phyloP scores from a whole-genome alignment of 2,888 invertebrate genomes.

The Bruchidius siliquastri region DNA sequence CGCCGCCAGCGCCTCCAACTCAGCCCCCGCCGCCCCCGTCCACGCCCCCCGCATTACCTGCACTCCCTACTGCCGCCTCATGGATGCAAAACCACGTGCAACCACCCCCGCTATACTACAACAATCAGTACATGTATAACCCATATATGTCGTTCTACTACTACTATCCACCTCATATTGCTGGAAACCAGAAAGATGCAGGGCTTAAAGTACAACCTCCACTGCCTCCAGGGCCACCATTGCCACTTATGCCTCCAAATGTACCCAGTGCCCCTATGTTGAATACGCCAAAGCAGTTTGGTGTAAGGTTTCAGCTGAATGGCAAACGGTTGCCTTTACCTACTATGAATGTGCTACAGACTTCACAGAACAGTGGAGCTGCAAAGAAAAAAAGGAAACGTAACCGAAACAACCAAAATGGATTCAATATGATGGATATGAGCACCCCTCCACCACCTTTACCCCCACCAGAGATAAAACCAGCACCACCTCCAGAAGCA shows the following conservation, averaged over 20 bases:
- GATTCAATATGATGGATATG: not conserved
- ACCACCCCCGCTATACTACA: conserved; percentile 15
- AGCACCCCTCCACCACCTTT: conserved; percentile 43
- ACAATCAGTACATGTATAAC: conserved; percentile 47
- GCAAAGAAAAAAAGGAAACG: conserved; percentile 75
- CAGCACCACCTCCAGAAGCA: conserved; percentile 53
- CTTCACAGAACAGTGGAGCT: conserved; percentile 50
- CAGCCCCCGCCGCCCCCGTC: conserved; percentile 7
- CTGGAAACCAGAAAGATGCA: conserved; percentile 27
- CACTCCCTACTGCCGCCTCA: conserved; percentile 19
- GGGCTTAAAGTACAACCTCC: conserved; percentile 47
- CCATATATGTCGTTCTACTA: conserved; percentile 43
- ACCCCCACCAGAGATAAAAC: conserved; percentile 50
- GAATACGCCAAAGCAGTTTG: conserved; percentile 45
- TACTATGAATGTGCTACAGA: conserved; percentile 36
- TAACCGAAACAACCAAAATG: conserved; percentile 55
- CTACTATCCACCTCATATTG: conserved; percentile 36
- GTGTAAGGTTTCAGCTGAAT: conserved; percentile 55
- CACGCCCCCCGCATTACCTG: conserved; percentile 26
- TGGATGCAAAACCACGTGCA: conserved; percentile 13
- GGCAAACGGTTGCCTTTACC: conserved; percentile 39
- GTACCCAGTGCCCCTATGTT: conserved; percentile 35
- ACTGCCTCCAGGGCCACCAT: conserved; percentile 54
- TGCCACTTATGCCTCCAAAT: conserved; percentile 28
- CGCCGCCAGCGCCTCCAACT: conserved; percentile 15